Evolutionary conservation across 2,797 vertebrate genomes (phyloP), one percentile per base, ranked within the genome.

Genomic region (Chaunax sp.): DNA sequence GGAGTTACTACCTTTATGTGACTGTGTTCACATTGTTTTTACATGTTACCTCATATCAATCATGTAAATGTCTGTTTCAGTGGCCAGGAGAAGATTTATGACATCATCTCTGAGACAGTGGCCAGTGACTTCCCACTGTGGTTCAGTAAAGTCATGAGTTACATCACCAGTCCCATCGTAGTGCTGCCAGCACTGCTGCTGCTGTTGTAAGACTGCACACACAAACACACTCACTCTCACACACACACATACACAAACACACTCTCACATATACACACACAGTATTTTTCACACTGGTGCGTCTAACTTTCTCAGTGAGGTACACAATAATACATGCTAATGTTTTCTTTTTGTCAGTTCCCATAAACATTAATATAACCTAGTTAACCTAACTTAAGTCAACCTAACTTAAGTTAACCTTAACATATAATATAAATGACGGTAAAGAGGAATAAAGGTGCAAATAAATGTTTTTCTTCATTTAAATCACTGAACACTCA

Each of bases 41-140:
- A 37, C 28, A n/a, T 64, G 49, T 61, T 37, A 23, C 50, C 3
- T 19, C 12, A 4, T 33, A 38, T 47, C 5, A 30, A 57, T 46
- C 5, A n/a, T 7, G 38, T 41, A 8, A 37, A 49, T 69, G 6
- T 83, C 43, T 80, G 41, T 78, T 83, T 51, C 73, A 95, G 94
- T 2, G 98, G 97, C 58, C 98, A 99, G 84, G 96, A 99, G 84
- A 99, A 98, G 88, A 99, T 99, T 63, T 99, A 99, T 30, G 96
- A 99, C 85, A 96, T 99, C 18, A 95, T 99, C 75, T 97, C 95
- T 0, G 97, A 99, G 64, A 99, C 98, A 0, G 95, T 99, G 65
- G 74, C 92, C 70, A 92, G 73, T 0, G 98, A 99, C 85, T 98
- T 98, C 76, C 98, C 98, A 0, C 40, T 80, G 0, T 99, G 98